phyloP scores from a whole-genome alignment of 2,888 invertebrate genomes.

The Lacanobia wlatinum region DNA sequence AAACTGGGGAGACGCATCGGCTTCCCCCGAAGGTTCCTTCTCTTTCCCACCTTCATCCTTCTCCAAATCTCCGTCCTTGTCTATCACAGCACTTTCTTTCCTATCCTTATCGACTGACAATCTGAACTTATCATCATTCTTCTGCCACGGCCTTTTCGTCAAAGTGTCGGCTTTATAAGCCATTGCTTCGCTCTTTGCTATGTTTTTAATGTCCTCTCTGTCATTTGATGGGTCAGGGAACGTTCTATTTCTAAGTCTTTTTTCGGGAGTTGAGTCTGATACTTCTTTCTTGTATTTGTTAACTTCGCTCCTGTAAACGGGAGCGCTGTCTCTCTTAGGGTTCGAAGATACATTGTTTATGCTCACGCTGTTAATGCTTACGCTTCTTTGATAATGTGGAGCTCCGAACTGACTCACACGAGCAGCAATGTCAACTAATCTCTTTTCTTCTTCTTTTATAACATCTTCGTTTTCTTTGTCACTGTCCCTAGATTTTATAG shows the following conservation, averaged over 20 bases:
- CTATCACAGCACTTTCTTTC: conserved; percentile 86
- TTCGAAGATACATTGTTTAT: conserved; percentile 65
- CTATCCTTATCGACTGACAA: conserved; percentile 82
- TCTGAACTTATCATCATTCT: conserved; percentile 82
- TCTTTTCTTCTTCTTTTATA: conserved; percentile 79
- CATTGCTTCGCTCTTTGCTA: conserved; percentile 83
- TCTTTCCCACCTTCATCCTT: conserved; percentile 79
- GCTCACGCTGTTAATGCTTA: conserved; percentile 83
- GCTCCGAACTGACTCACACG: conserved; percentile 86
- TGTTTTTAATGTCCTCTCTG: conserved; percentile 86
- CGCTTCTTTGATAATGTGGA: conserved; percentile 86
- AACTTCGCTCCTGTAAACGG: conserved; percentile 83
- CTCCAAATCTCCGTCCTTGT: conserved; percentile 81
- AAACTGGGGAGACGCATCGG: conserved; percentile 90
- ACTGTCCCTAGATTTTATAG: conserved; percentile 92
- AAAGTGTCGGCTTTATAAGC: conserved; percentile 87
- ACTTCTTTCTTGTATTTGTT: conserved; percentile 89
- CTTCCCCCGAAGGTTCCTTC: conserved; percentile 79
- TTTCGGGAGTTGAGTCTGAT: conserved; percentile 89
- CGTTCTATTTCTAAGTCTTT: conserved; percentile 86
- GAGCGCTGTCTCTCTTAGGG: conserved; percentile 86
- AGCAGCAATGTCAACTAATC: conserved; percentile 85
- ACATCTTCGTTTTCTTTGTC: conserved; percentile 93
- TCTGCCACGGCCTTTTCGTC: conserved; percentile 85
- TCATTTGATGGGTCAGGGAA: conserved; percentile 89